These are phyloP conservation scores for Picathartes gymnocephalus DNA, from an alignment of 2,113 vertebrate species.

Conservation along the genomic window DNA sequence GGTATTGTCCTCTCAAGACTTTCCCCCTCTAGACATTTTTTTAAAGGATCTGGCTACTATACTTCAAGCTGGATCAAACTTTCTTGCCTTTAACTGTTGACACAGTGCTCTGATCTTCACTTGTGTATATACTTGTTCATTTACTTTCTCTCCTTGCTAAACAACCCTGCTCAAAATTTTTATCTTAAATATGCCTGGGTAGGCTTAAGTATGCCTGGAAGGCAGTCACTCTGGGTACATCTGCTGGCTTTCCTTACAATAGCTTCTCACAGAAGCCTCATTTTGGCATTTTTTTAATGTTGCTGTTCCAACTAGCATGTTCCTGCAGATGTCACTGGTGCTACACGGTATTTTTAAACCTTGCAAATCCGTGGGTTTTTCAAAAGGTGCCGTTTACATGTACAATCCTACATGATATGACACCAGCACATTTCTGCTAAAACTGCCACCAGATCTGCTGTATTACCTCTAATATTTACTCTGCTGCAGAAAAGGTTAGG, in stretches of 20 bases:
- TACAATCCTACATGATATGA: not conserved
- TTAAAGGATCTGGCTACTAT: not conserved
- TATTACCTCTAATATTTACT: constrained; percentile 26
- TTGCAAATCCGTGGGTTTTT: not conserved
- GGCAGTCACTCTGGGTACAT: not conserved
- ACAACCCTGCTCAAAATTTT: not conserved
- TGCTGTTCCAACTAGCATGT: not conserved
- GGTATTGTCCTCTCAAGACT: not conserved
- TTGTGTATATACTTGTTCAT: not conserved
- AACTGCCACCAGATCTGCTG: not conserved
- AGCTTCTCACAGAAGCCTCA: not conserved
- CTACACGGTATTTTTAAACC: not conserved
- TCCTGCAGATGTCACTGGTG: constrained; percentile 73
- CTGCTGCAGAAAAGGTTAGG: not conserved
- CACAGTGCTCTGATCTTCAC: not conserved
- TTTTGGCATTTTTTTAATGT: not conserved
- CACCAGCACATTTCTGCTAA: not conserved
- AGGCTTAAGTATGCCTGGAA: not conserved
- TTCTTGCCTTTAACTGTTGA: not conserved
- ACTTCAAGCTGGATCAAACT: not conserved
- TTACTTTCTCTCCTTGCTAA: not conserved
- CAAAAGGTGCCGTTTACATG: not conserved
- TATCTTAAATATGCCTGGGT: not conserved
- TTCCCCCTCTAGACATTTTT: not conserved
- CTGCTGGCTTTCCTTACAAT: not conserved